These are phyloP conservation scores for Ceratothoa steindachneri DNA, from an alignment of 2,888 invertebrate species.

Conservation along the genomic window DNA sequence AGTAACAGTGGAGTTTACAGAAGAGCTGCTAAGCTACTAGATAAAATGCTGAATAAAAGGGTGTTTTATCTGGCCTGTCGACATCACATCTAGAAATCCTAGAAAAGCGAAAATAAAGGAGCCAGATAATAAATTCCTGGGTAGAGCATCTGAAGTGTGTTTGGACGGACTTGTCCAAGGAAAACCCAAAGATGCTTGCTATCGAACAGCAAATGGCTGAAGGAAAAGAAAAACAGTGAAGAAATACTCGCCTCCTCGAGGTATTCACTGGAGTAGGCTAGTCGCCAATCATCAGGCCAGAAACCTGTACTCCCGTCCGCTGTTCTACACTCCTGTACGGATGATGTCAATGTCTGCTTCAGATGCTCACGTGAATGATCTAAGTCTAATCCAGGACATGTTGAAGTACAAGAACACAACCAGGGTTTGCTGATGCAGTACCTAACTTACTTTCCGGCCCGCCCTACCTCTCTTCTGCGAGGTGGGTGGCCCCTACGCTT, in stretches of 20 bases:
- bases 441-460: too few relatives aligned
- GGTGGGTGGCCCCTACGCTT: too few relatives aligned
- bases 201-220: background rate
- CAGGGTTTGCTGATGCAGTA: too few relatives aligned
- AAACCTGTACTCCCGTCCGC: too few relatives aligned
- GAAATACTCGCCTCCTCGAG: background rate
- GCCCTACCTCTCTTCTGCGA: too few relatives aligned
- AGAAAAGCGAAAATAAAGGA: background rate
- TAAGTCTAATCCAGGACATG: too few relatives aligned
- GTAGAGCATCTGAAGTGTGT: background rate
- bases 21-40: background rate
- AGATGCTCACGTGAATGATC: too few relatives aligned
- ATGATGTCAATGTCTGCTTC: too few relatives aligned
- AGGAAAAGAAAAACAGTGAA: background rate
- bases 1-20: background rate
- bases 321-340: too few relatives aligned
- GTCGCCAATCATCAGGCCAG: background rate
- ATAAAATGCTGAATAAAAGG: background rate
- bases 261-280: background rate
- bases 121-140: background rate
- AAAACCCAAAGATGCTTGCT: background rate
- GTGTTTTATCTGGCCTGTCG: background rate
- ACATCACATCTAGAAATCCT: background rate
- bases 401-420: too few relatives aligned
- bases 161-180: background rate